These are phyloP conservation scores for Anableps anableps DNA, from an alignment of 2,797 vertebrate species.

Conservation along the genomic window DNA sequence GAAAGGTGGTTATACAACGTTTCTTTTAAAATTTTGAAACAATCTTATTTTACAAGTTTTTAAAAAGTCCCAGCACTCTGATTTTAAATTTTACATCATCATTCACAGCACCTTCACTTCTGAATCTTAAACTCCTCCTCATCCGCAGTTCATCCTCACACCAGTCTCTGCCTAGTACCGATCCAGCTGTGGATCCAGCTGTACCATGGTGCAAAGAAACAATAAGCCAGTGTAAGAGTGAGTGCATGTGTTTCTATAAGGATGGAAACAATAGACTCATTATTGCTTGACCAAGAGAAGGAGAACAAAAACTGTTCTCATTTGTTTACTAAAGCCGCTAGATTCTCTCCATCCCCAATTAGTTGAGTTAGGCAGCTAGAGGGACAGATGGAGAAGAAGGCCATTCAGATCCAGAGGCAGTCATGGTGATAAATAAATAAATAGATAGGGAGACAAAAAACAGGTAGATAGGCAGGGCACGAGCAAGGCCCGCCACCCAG, in stretches of 20 bases:
- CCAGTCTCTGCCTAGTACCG: conserved; percentile 72
- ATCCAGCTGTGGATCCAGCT: conserved; percentile 74
- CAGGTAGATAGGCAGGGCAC: conserved; percentile 17
- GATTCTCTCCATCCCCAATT: conserved; percentile 2
- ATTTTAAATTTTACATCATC: background rate
- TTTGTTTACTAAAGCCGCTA: conserved; percentile 21
- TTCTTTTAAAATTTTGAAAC: background rate
- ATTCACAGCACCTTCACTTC: background rate
- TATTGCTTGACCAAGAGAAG: conserved; percentile 59
- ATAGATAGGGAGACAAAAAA: conserved; percentile 10
- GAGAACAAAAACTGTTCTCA: conserved; percentile 42
- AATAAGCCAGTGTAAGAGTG: conserved; percentile 53
- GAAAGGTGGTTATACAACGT: background rate
- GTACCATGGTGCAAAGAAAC: conserved; percentile 77
- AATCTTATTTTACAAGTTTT: background rate
- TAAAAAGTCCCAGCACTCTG: background rate
- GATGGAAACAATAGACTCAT: conserved; percentile 63
- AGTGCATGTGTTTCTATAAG: conserved; percentile 34
- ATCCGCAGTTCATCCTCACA: conserved; percentile 40
- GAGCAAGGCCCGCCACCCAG: background rate
- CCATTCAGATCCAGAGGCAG: conserved; percentile 13
- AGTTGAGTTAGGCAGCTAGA: conserved; percentile 31
- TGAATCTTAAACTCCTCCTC: conserved; percentile 25
- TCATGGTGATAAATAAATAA: conserved; percentile 21
- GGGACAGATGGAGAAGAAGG: conserved; percentile 38